Evolutionary conservation across 2,888 invertebrate species (phyloP), one percentile per base, ranked within the genome.

Genomic region (Cheilosia urbana): DNA sequence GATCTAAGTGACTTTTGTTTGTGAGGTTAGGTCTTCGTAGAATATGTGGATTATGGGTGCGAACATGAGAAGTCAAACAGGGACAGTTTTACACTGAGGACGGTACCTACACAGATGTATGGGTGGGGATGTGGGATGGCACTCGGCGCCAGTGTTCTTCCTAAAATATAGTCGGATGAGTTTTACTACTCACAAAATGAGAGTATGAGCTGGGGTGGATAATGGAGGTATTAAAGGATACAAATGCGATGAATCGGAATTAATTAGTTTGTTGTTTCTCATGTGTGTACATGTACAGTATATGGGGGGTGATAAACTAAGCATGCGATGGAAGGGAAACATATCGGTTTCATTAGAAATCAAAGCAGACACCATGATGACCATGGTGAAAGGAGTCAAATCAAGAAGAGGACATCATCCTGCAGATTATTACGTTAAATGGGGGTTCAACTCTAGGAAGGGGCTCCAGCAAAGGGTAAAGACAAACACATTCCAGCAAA

Each of bases 231-330:
- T 63, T 83, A 78, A 62, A 78, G 72, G 78, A 58, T 73, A 83
- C 79, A 73, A 73, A 83, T 79, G 83, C 79, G 78, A 79, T 83
- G 83, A 79, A 68, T 79, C 47, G 83, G 79, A 79, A 84, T 84
- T 84, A 84, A 84, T 84, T 84, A 79, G 75, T 84, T 69, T 84
- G 83, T 79, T 84, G 65, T 84, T 27, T 63, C 68, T 27, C 58
- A 37, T 60, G 19, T 77, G 60, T 37, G 17, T 19, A 4, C 0
- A n/a, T n/a, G n/a, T n/a, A 17, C 9, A 9, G 47, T 40, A 15
- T 21, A 40, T 34, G 2, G 55, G 24, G 55, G 19, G 21, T 47
- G 17, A 15, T 49, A 49, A 15, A 66, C 17, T 34, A 40, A 57
- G 53, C 42, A 53, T 58, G 21, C 34, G 60, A 47, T 49, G 37